A percentile compares a stretch with the other conserved stretches of the same genome.
phyloP scores from a whole-genome alignment of 2,797 vertebrate species.

The Neoniphon sammara region DNA sequence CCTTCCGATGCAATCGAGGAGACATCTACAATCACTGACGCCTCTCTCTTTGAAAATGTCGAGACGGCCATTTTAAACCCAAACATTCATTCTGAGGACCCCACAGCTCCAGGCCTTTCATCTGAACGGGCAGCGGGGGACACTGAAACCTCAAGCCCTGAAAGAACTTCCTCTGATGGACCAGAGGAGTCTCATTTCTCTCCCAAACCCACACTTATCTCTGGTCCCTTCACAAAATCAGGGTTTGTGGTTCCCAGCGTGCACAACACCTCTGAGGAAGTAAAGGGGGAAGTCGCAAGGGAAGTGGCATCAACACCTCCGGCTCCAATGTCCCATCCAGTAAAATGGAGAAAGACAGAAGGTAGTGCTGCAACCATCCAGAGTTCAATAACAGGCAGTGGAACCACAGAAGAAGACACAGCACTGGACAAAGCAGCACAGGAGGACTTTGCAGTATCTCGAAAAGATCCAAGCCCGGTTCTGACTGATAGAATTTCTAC shows the following conservation, averaged over 20 bases:
- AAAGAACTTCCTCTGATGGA: neutral
- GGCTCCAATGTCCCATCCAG: constrained; percentile 2
- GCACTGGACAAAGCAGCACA: constrained; percentile 1
- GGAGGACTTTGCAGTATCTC: constrained; percentile 8
- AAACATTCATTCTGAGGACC: constrained; percentile 8
- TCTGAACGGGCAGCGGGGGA: neutral
- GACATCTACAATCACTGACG: neutral
- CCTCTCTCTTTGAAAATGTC: constrained; percentile 11
- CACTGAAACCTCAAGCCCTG: constrained; percentile 16
- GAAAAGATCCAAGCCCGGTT: constrained; percentile 8
- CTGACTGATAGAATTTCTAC: constrained; percentile 10
- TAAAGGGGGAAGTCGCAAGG: neutral
- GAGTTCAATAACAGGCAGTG: neutral
- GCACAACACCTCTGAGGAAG: constrained; percentile 2
- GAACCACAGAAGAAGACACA: neutral
- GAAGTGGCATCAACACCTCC: constrained; percentile 20
- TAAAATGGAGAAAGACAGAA: neutral
- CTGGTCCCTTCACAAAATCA: constrained; percentile 22
- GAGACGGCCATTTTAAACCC: constrained; percentile 25
- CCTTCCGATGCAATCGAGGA: neutral
- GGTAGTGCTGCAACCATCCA: neutral
- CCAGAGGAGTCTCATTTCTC: constrained; percentile 25
- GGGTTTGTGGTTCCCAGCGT: constrained; percentile 4
- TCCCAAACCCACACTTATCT: constrained; percentile 13
- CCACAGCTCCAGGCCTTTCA: constrained; percentile 37